These are phyloP conservation scores for Elymnias hypermnestra DNA, from an alignment of 1,140 invertebrate species.

Conservation along the genomic window DNA sequence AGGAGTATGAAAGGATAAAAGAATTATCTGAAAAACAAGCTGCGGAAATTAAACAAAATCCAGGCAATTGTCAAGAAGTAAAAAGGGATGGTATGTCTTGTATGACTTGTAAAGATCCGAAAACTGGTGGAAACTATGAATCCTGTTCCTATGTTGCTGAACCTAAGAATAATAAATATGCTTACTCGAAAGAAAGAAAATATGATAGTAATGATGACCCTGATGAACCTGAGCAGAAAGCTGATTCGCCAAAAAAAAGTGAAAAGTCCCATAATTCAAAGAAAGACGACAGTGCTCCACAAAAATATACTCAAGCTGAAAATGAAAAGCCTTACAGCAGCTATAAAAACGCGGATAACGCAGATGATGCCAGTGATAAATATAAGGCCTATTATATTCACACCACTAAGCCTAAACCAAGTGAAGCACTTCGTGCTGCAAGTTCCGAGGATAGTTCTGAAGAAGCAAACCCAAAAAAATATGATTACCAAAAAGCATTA, in stretches of 20 bases:
- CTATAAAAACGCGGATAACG: constrained; percentile 48
- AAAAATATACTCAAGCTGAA: constrained; percentile 35
- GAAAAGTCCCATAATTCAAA: constrained; percentile 54
- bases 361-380: constrained; percentile 53
- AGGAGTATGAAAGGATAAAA: constrained; percentile 74
- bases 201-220: constrained; percentile 77
- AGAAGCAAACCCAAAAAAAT: constrained; percentile 48
- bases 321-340: constrained; percentile 41
- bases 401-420: constrained; percentile 46
- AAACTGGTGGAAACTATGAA: constrained; percentile 83
- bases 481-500: constrained; percentile 66
- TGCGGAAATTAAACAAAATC: constrained; percentile 76
- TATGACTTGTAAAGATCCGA: constrained; percentile 80
- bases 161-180: constrained; percentile 83
- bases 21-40: constrained; percentile 76
- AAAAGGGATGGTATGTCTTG: constrained; percentile 80
- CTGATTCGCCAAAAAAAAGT: constrained; percentile 45
- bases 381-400: constrained; percentile 67
- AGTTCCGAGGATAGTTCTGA: constrained; percentile 45
- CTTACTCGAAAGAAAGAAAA: constrained; percentile 79
- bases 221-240: constrained; percentile 56
- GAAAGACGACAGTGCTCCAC: constrained; percentile 36
- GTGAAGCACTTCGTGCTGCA: constrained; percentile 46
- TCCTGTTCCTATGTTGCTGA: constrained; percentile 82
- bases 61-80: constrained; percentile 79